Base-by-base conservation (phyloP, 2,797 vertebrate species). In the Arremon brunneinucha region DNA sequence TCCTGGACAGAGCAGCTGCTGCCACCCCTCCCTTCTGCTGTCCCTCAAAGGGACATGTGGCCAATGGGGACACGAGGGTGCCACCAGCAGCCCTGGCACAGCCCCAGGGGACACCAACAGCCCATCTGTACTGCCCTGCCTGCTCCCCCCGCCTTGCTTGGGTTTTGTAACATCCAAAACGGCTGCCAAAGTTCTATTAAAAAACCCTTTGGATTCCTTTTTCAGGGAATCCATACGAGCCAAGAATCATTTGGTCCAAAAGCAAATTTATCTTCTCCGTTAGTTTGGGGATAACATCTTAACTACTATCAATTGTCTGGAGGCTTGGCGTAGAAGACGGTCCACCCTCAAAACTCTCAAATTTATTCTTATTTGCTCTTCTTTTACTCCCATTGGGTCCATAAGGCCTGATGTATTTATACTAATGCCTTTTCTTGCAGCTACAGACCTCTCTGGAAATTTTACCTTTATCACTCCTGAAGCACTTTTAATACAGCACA, bases 71-170 rank as follows among this genome's bases (percentile, higher is more conserved):
- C 27, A 8, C 4, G 19, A 37, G 46, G n/a, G 15, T 65, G 62
- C 14, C 81, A 32, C 32, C 74, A 22, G 62, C 47, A 57, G 21
- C 17, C 9, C 50, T 21, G 53, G 53, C 57, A 62, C 53, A 46
- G 26, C 2, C 3, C 17, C 60, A 30, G 30, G 1, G 47, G 32
- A 3, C 11, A n/a, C 9, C 17, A 47, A 4, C 8, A n/a, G 17
- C 39, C 12, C 16, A 4, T 59, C 47, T 43, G 6, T 3, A 10
- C 8, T 21, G 43, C 12, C 13, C 26, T n/a, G 8, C 24, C 52
- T 9, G 4, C 5, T 44, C n/a, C 1, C 1, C 0, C 3, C 5
- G 6, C 19, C 49, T 46, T 16, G 1, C 32, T 53, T 4, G 11
- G 12, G 46, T 32, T 77, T 62, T 32, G 9, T 6, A 50, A 46